These are phyloP conservation scores for Oophaga sylvatica DNA, from an alignment of 2,797 vertebrate species.

Conservation along the genomic window DNA sequence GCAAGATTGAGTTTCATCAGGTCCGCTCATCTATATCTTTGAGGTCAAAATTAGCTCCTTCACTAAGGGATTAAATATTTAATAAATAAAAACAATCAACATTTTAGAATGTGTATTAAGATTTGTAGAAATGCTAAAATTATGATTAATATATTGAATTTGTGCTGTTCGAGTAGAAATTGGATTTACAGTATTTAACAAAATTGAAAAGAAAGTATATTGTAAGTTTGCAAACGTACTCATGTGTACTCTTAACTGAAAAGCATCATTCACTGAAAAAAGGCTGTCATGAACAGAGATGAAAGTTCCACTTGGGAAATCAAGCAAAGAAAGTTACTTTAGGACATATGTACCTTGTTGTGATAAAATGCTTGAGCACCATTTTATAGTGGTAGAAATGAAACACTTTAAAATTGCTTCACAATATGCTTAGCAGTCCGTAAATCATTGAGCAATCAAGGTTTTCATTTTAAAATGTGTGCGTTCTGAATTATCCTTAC, in stretches of 20 bases:
- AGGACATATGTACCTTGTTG: constrained; percentile 44
- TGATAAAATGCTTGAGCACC: constrained; percentile 32
- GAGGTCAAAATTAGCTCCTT: too few species aligned
- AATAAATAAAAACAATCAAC: background rate
- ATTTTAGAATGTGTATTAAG: background rate
- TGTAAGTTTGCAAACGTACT: constrained; percentile 12
- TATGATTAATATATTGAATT: background rate
- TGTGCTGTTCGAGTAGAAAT: background rate
- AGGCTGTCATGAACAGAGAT: constrained; percentile 43
- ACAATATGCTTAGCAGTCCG: constrained; percentile 13
- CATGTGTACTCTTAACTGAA: constrained; percentile 24
- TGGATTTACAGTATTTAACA: background rate
- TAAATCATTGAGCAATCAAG: constrained; percentile 18
- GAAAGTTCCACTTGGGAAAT: constrained; percentile 48
- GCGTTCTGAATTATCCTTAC: background rate
- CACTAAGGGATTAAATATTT: too few species aligned
- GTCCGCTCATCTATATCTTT: too few species aligned
- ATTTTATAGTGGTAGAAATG: constrained; percentile 15
- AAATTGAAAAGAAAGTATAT: background rate
- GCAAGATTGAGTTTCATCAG: too few species aligned
- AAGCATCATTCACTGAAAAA: constrained; percentile 42
- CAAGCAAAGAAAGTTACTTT: constrained; percentile 40
- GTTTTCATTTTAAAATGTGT: constrained; percentile 3
- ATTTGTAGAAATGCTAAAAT: background rate
- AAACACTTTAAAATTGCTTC: background rate